These are phyloP conservation scores for Sycobia sp. DNA, from an alignment of 1,140 invertebrate genomes.

Conservation along the genomic window DNA sequence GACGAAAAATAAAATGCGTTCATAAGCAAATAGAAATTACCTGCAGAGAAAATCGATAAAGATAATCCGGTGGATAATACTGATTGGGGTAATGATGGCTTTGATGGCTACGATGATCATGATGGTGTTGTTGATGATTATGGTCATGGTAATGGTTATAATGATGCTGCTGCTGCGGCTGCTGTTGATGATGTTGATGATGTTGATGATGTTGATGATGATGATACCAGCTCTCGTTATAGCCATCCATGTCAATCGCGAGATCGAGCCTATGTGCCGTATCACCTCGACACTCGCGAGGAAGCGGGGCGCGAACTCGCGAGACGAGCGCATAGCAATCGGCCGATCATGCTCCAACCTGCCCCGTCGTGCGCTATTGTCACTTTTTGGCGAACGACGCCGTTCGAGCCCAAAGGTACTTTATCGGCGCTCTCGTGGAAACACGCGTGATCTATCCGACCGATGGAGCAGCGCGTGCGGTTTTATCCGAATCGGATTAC, in stretches of 20 bases:
- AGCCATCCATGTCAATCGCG: constrained; percentile 56
- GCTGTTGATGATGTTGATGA: constrained; percentile 39
- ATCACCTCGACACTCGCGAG: constrained; percentile 35
- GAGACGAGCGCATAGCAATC: constrained; percentile 46
- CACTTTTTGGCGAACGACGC: too few species aligned
- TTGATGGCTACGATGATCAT: constrained; percentile 43
- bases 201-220: constrained; percentile 51
- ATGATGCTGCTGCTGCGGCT: constrained; percentile 39
- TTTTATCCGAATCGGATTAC: too few species aligned
- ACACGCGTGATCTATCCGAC: too few species aligned
- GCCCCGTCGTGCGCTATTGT: too few species aligned
- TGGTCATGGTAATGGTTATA: constrained; percentile 48
- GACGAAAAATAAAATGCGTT: too few species aligned
- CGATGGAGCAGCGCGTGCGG: too few species aligned
- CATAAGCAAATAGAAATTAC: constrained; percentile 42
- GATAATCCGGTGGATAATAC: constrained; percentile 57
- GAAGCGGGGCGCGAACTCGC: not conserved
- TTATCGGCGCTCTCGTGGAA: too few species aligned
- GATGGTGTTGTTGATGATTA: constrained; percentile 45
- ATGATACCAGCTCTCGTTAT: constrained; percentile 58
- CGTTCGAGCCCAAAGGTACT: not conserved
- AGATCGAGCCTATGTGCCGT: too few species aligned
- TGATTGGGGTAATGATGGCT: constrained; percentile 53
- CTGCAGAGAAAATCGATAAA: constrained; percentile 59
- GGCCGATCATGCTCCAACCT: constrained; percentile 22